Evolutionary conservation across 2,113 vertebrate species (phyloP).

Genomic region (Azemiops feae): DNA sequence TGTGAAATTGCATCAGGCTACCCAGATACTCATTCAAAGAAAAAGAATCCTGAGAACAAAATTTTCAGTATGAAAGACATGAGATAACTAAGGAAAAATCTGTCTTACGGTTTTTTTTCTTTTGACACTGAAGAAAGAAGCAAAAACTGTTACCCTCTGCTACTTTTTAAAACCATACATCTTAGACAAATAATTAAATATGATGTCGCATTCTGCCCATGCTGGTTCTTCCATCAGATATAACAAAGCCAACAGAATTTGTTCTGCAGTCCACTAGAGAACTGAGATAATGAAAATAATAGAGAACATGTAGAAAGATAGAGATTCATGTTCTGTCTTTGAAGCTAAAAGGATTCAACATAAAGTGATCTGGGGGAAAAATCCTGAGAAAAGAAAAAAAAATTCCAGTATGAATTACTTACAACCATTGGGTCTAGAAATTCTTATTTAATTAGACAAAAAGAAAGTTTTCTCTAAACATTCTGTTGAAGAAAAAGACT

Average conservation of each 20-base stretch:
- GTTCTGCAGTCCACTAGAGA: not conserved
- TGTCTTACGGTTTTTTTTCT: not conserved
- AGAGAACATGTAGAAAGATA: not conserved
- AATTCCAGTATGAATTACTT: not conserved
- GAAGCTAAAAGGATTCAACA: not conserved
- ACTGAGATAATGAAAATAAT: not conserved
- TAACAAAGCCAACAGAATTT: not conserved
- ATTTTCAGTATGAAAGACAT: no score
- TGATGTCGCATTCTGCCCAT: not conserved
- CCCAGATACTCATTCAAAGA: no score
- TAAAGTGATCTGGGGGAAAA: not conserved
- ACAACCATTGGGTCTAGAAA: no score
- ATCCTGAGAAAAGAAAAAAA: not conserved
- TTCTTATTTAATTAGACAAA: no score
- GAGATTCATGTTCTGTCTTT: not conserved
- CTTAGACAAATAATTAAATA: not conserved
- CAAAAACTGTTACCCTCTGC: not conserved
- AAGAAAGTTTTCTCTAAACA: no score
- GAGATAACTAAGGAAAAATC: not conserved
- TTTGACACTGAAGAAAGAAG: not conserved
- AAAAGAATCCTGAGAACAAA: not conserved
- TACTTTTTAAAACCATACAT: not conserved
- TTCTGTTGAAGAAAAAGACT: no score
- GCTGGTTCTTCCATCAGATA: not conserved
- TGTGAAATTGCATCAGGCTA: not conserved